Conservation (phyloP, 2,888 invertebrate genomes). For the Brachycybe producta region DNA sequence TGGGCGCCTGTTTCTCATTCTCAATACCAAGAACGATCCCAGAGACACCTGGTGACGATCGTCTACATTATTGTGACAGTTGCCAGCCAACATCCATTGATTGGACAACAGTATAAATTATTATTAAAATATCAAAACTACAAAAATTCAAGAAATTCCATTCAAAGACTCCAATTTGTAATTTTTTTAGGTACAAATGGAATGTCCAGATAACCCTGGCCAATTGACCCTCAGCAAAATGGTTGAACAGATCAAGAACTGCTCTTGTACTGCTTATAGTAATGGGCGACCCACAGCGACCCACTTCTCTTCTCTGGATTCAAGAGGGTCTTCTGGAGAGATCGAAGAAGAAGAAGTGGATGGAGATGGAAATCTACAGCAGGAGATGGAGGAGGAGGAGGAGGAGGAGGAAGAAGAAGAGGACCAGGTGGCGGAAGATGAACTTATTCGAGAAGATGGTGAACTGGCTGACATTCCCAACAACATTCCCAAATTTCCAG, state of each 20-base stretch:
- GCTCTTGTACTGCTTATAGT: constrained; percentile 48
- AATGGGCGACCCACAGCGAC: constrained; percentile 1
- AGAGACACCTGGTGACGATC: constrained; percentile 49
- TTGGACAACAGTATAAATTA: constrained; percentile 47
- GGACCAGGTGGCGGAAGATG: too few relatives aligned
- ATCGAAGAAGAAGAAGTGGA: constrained; percentile 6
- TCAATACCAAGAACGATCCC: constrained; percentile 54
- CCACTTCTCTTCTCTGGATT: background rate
- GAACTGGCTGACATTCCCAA: too few relatives aligned
- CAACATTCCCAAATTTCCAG: too few relatives aligned
- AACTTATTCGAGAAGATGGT: too few relatives aligned
- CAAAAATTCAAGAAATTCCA: background rate
- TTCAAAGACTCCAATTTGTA: background rate
- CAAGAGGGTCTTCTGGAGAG: constrained; percentile 1
- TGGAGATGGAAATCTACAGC: background rate
- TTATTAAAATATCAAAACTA: constrained; percentile 2
- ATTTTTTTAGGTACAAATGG: constrained; percentile 28
- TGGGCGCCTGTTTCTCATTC: constrained; percentile 57
- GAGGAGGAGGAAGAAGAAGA: constrained; percentile 6
- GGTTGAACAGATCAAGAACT: constrained; percentile 52
- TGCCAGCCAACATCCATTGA: constrained; percentile 50
- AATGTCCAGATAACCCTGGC: constrained; percentile 32
- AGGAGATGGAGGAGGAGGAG: background rate
- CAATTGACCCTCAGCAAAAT: constrained; percentile 19
- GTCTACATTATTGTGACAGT: constrained; percentile 53